Conservation (phyloP, 2,113 vertebrate genomes). For the Mormyrus lacerda region DNA sequence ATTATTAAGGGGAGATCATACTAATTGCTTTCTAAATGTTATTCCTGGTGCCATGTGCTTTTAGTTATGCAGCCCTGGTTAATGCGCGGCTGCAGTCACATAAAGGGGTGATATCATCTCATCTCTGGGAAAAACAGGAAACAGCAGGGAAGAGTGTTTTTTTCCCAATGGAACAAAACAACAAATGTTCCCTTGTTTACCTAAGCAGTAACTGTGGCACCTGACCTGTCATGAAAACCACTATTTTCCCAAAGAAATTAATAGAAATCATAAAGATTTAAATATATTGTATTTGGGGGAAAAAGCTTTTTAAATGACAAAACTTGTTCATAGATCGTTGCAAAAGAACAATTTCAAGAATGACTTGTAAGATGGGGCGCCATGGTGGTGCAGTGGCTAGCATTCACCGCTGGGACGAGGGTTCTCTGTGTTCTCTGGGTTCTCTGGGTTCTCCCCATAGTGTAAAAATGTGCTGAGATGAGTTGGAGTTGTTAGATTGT, state of each 20-base stretch:
- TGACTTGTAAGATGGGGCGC: neutral
- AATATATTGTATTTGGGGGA: neutral
- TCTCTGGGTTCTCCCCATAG: no score
- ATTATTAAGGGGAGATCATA: constrained; percentile 51
- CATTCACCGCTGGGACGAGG: no score
- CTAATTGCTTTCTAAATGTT: constrained; percentile 76
- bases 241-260: neutral
- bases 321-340: neutral
- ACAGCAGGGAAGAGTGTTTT: constrained; percentile 12
- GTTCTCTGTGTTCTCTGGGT: no score
- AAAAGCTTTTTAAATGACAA: neutral
- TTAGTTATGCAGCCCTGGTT: constrained; percentile 56
- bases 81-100: constrained; percentile 65
- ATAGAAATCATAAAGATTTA: neutral
- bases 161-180: neutral
- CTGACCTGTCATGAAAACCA: neutral
- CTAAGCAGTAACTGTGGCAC: neutral
- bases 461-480: neutral
- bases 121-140: constrained; percentile 47
- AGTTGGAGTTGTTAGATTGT: neutral
- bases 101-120: constrained; percentile 63
- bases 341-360: neutral
- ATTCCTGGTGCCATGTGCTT: constrained; percentile 64
- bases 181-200: neutral
- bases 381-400: no score